Conservation (phyloP, 2,888 invertebrate genomes). For the Corbicula japonica region DNA sequence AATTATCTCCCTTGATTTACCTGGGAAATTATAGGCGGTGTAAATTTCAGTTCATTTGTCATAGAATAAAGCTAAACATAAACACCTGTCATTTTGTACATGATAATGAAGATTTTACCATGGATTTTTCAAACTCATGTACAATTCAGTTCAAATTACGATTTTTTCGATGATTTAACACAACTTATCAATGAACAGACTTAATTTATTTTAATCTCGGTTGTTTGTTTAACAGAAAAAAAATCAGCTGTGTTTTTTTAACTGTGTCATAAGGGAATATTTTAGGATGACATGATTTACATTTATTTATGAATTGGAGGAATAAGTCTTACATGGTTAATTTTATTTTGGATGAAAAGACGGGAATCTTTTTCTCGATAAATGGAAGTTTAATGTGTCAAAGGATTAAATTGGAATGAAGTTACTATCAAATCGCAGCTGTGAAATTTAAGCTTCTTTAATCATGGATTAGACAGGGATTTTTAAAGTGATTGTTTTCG, state of each 20-base stretch:
- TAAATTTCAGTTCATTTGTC: slow-evolving; percentile 55
- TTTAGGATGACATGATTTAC: slow-evolving; percentile 16
- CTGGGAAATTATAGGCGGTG: slow-evolving; percentile 43
- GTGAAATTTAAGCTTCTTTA: slow-evolving; percentile 13
- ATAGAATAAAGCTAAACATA: slow-evolving; percentile 28
- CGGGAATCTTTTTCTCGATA: neutral
- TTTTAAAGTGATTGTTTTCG: slow-evolving; percentile 23
- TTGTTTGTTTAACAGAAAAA: neutral
- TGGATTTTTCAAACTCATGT: slow-evolving; percentile 16
- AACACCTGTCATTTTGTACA: slow-evolving; percentile 54
- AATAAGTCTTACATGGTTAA: slow-evolving; percentile 20
- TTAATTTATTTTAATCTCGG: neutral
- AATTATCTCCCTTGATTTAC: slow-evolving; percentile 56
- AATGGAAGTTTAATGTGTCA: neutral
- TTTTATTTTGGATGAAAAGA: slow-evolving; percentile 1
- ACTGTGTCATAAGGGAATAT: slow-evolving; percentile 3
- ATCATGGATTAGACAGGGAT: slow-evolving; percentile 6
- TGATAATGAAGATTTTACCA: slow-evolving; percentile 33
- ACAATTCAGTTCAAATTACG: slow-evolving; percentile 3
- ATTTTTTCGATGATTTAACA: neutral
- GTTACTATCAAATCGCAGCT: slow-evolving; percentile 7
- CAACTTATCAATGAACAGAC: neutral
- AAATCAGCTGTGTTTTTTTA: slow-evolving; percentile 6
- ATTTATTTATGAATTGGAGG: neutral
- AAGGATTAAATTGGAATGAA: slow-evolving; percentile 3